Evolutionary conservation across 1,140 invertebrate genomes (phyloP).

Genomic region (Melanaphis sacchari): DNA sequence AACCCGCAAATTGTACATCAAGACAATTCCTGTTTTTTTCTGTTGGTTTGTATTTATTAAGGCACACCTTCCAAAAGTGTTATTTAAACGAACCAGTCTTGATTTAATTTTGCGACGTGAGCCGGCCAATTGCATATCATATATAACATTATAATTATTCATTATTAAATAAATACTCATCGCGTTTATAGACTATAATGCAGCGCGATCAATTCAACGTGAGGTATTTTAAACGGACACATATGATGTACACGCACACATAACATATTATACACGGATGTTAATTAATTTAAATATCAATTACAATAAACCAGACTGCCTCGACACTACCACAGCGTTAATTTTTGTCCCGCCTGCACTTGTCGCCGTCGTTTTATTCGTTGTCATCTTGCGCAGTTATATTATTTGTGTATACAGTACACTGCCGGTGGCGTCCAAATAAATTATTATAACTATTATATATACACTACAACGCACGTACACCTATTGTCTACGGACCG

Average conservation of each 20-base stretch:
- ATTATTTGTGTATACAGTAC: not conserved
- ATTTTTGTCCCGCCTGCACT: not conserved
- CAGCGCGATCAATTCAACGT: not conserved
- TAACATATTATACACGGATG: not conserved
- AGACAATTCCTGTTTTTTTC: not conserved
- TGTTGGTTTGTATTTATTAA: conserved; percentile 17
- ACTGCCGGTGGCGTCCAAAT: not conserved
- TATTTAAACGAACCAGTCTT: conserved; percentile 37
- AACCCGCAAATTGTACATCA: not conserved
- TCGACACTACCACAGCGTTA: not conserved
- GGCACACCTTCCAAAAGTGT: conserved; percentile 45
- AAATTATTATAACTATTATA: not conserved
- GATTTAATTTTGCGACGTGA: not conserved
- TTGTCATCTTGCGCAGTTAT: not conserved
- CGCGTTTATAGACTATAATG: not conserved
- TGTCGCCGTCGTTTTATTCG: not conserved
- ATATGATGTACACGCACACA: not conserved
- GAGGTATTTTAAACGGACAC: not conserved
- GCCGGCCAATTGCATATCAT: not conserved
- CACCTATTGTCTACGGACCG: not conserved
- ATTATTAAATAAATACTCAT: not conserved
- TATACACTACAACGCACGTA: not conserved
- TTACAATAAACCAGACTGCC: conserved; percentile 29
- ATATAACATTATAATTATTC: not conserved
- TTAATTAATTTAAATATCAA: conserved; percentile 47